phyloP scores from a whole-genome alignment of 1,140 invertebrate genomes.

The Xylocopa sonorina region DNA sequence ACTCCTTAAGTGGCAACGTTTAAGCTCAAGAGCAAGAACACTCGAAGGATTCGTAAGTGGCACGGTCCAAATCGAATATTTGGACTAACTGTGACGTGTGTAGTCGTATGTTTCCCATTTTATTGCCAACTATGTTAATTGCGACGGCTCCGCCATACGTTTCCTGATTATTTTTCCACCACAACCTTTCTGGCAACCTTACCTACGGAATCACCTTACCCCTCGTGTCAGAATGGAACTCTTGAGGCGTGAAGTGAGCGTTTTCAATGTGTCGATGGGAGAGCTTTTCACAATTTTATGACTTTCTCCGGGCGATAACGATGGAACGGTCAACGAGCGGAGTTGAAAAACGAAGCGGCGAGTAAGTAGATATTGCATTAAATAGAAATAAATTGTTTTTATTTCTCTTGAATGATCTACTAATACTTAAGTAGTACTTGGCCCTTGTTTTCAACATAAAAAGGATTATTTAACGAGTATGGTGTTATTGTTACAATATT shows the following conservation, averaged over 20 bases:
- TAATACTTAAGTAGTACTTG: too few relatives aligned
- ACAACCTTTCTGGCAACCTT: conserved; percentile 8
- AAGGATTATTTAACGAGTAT: neutral
- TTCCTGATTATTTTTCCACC: conserved; percentile 42
- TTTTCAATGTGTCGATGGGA: neutral
- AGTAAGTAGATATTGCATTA: too few relatives aligned
- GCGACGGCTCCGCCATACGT: conserved; percentile 8
- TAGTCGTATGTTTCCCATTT: conserved; percentile 51
- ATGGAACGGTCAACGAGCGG: neutral
- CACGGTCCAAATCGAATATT: conserved; percentile 27
- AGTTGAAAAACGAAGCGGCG: neutral
- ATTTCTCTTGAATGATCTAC: too few relatives aligned
- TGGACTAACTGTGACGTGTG: conserved; percentile 21
- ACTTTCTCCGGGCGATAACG: neutral
- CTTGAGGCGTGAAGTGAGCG: neutral
- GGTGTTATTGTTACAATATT: too few relatives aligned
- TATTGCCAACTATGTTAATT: conserved; percentile 47
- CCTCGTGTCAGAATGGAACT: neutral
- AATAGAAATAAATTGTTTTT: neutral
- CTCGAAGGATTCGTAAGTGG: conserved; percentile 33
- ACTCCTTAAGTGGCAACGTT: conserved; percentile 22
- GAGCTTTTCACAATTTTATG: neutral
- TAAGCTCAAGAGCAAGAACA: conserved; percentile 21
- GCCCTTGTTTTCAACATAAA: neutral
- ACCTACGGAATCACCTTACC: conserved; percentile 29